A percentile compares a stretch with the other conserved stretches of the same genome.
phyloP scores from a whole-genome alignment of 2,888 invertebrate genomes.

The Cordilura impudica region DNA sequence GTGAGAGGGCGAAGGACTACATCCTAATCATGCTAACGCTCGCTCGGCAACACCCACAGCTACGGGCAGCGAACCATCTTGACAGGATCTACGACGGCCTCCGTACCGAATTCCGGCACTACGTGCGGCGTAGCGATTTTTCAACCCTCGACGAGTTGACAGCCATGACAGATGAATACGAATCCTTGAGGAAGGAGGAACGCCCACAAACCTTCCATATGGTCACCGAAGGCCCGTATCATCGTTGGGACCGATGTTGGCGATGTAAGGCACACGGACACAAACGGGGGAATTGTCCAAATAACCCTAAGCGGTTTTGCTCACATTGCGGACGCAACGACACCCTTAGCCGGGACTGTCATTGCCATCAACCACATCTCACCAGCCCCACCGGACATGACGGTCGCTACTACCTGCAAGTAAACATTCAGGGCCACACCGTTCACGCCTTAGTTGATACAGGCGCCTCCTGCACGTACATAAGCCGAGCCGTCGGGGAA shows the following conservation, averaged over 20 bases:
- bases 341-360: no score
- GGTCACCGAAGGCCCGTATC: not conserved
- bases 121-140: conserved; percentile 1
- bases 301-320: no score
- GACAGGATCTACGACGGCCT: conserved; percentile 16
- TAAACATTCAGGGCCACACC: no score
- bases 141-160: not conserved
- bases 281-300: not conserved
- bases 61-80: not conserved
- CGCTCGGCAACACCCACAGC: not conserved
- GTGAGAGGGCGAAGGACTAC: conserved; percentile 18
- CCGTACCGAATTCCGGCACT: not conserved
- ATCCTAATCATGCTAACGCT: not conserved
- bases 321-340: no score
- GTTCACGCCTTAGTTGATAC: no score
- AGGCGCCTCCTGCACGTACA: no score
- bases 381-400: no score
- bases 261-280: not conserved
- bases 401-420: no score
- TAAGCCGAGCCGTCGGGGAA: no score
- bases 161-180: not conserved
- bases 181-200: not conserved
- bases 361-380: no score
- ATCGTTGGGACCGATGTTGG: not conserved
- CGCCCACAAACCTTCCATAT: not conserved